A percentile compares a stretch with the other conserved stretches of the same genome.
These are phyloP conservation scores for Rhabdomys pumilio DNA, from an alignment of 2,797 vertebrate species.

Conservation along the genomic window DNA sequence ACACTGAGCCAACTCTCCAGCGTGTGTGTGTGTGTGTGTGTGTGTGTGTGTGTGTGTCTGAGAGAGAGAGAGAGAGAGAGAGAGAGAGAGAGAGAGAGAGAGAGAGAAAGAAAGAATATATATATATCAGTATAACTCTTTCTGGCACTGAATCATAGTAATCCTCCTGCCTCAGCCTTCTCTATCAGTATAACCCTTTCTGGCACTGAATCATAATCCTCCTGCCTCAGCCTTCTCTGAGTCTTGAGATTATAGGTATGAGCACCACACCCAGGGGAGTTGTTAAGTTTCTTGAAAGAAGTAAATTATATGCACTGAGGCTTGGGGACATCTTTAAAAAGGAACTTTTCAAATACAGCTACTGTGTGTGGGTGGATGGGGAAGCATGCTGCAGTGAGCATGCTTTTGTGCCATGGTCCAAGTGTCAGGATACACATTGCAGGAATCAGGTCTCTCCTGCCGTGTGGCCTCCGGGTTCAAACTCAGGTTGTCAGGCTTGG, in stretches of 20 bases:
- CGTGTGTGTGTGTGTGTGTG: too few species aligned
- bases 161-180: background rate
- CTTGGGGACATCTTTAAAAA: background rate
- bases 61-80: too few species aligned
- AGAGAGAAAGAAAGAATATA: too few species aligned
- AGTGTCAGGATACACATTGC: background rate
- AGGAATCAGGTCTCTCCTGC: background rate
- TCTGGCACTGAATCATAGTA: background rate
- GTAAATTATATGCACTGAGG: conserved; percentile 2
- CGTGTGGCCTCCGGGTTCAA: background rate
- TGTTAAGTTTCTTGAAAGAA: conserved; percentile 60
- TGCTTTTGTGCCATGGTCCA: background rate
- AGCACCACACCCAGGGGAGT: background rate
- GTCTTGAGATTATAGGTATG: background rate
- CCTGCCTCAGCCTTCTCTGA: background rate
- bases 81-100: too few species aligned
- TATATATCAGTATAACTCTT: background rate
- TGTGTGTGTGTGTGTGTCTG: too few species aligned
- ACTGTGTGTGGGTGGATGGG: background rate
- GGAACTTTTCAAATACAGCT: background rate
- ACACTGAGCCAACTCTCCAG: background rate
- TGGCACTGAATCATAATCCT: background rate
- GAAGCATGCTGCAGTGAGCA: background rate
- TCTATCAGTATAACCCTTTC: background rate
- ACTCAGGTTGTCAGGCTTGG: background rate